Conservation (phyloP, 2,888 invertebrate genomes). For the Limnephilus auricula region DNA sequence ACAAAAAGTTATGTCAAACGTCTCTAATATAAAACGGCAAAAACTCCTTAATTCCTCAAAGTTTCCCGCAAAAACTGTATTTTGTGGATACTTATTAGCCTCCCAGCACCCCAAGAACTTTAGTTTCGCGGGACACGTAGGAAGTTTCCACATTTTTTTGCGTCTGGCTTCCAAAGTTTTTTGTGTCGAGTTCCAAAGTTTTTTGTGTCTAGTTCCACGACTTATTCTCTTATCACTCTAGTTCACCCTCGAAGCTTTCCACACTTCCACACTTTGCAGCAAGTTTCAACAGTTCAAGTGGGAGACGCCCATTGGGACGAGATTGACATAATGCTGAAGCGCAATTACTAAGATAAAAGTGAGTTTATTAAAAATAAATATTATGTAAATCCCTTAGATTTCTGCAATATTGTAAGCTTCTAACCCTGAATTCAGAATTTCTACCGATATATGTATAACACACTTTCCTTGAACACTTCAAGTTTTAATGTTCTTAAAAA, state of each 20-base stretch:
- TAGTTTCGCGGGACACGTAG: conserved; percentile 14
- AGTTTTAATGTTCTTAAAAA: no score
- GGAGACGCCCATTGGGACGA: neutral
- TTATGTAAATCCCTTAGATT: neutral
- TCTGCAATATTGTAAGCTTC: no score
- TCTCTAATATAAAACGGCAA: conserved; percentile 6
- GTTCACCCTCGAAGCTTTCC: neutral
- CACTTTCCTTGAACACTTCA: no score
- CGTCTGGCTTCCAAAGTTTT: conserved; percentile 39
- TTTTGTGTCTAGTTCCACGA: conserved; percentile 31
- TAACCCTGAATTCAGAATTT: no score
- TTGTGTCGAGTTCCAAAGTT: conserved; percentile 26
- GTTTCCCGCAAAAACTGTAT: conserved; percentile 13
- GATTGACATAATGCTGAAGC: neutral
- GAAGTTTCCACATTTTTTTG: conserved; percentile 13
- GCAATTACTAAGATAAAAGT: neutral
- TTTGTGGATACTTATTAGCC: conserved; percentile 44
- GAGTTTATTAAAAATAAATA: neutral
- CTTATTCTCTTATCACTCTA: conserved; percentile 32
- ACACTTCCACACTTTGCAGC: neutral
- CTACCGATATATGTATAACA: no score
- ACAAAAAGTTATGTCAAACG: conserved; percentile 7
- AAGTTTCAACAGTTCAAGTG: neutral
- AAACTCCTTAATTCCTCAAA: conserved; percentile 27
- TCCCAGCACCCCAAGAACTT: neutral